phyloP scores from a whole-genome alignment of 2,888 invertebrate genomes.

The Thyatira batis region DNA sequence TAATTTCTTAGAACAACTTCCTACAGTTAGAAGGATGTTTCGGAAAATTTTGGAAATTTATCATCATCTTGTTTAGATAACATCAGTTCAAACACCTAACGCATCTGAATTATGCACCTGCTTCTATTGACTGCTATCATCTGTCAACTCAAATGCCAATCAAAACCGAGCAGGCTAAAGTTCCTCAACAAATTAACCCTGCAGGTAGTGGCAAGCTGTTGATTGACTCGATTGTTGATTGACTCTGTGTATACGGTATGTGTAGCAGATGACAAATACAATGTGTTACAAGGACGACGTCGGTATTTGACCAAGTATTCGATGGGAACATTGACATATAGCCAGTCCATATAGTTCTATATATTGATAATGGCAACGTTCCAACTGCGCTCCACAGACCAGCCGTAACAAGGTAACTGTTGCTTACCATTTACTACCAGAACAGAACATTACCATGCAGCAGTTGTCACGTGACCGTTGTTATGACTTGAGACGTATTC shows the following conservation, averaged over 20 bases:
- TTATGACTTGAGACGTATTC: not conserved
- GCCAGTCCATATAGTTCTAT: not conserved
- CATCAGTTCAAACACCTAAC: too few species aligned
- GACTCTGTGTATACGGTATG: not conserved
- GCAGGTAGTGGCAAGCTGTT: not conserved
- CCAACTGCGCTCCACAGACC: not conserved
- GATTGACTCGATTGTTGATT: not conserved
- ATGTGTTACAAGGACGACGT: not conserved
- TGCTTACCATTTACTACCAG: not conserved
- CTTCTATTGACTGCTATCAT: too few species aligned
- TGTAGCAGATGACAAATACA: not conserved
- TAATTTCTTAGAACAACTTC: too few species aligned
- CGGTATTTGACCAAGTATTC: not conserved
- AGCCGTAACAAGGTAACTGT: not conserved
- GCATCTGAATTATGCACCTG: too few species aligned
- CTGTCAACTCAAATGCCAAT: not conserved
- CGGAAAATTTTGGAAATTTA: too few species aligned
- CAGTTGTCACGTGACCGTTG: not conserved
- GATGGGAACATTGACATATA: not conserved
- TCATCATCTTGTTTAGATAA: too few species aligned
- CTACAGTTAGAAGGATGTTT: too few species aligned
- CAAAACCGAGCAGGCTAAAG: not conserved
- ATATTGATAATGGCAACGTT: not conserved
- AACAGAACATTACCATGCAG: not conserved
- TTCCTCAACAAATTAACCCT: not conserved